Base-by-base conservation (phyloP, 2,888 invertebrate genomes). In the Anoplius nigerrimus region DNA sequence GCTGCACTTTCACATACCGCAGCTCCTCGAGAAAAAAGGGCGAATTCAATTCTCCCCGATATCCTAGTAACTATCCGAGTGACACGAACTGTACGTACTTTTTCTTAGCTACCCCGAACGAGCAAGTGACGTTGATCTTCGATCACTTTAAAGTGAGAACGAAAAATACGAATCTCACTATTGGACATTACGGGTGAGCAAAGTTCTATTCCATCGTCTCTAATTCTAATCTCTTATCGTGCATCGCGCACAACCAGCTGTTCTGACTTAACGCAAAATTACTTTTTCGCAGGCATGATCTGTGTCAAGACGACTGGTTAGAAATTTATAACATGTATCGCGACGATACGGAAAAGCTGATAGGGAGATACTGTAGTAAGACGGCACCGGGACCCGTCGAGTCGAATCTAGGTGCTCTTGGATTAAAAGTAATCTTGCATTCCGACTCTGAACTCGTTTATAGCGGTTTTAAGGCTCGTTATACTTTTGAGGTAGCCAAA, bases 51-150 rank as follows among this genome's bases (percentile, higher is more conserved):
- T 98, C 98, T 62, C 98, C 98, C 21, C 93, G 98, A 71, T 97
- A 97, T 92, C 98, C 98, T 85, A 96, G 97, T 86, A 96, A 97
- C 91, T 99, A 99, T 91, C 98, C 98, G 75, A 96, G 97, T 85
- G 95, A 94, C 89, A 97, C 95, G 78, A 96, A 96, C 91, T 98
- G 98, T 91, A 95, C 97, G 71, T 99, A 96, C 91, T 92, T 94
- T 85, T 97, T 98, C 90, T 91, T 94, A 83, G 95, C 95, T 62
- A 94, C 94, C 78, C 93, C 94, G 74, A 95, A 95, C 88, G 97
- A 97, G 88, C 97, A 97, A 90, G 97, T 97, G 84, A 95, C 95
- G 69, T 92, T 97, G 76, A 94, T 97, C 71, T 97, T 97, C 86
- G 97, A 97, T 90, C 95, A 96, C 89, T 97, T 97, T 88, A 97